Base-by-base conservation (phyloP, 2,888 invertebrate genomes). In the Biston betularia region DNA sequence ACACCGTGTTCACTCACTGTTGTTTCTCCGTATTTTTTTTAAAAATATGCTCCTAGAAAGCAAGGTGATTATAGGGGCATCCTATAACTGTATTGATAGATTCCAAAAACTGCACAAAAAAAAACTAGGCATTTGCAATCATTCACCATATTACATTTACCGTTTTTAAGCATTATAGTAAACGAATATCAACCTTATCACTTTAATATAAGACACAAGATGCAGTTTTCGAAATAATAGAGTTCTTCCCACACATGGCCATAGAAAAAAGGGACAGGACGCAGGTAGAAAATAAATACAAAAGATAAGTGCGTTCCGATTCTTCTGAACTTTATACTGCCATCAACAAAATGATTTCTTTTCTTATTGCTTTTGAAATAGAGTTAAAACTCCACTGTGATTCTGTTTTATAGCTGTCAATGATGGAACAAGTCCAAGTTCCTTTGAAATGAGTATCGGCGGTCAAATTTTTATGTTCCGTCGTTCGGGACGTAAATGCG, bases 251-350 rank as follows among this genome's bases (percentile, higher is more conserved):
- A 81, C 84, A 81, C 75, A 79, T 82, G 82, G 77, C 75, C 75
- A 70, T 78, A 79, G 84, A 83, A 88, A 88, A 92, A 90, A 90
- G 84, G 90, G 89, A 86, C 86, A 78, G 82, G 79, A 79, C 86
- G 84, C 93, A 93, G 93, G 93, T 93, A 93, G 87, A 89, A 84
- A 87, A 82, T 82, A 83, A 86, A 87, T 86, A 90, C 89, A 90
- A 91, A 89, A 87, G 89, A 89, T 84, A 69, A 71, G 80, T 84
- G 85, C 86, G 86, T 83, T 83, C 84, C 79, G 81, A 80, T 69
- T 70, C 61, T 63, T 59, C 59, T 42, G 46, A 62, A 59, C 53
- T 50, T 45, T 50, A 15, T 55, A 33, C 10, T 56, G 34, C 62
- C 9, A 7, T 54, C 54, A 12, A 38, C 44, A 50, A 61, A 42